Percentiles rank a stretch among this genome's conserved stretches.
These are phyloP conservation scores for Cercocebus atys DNA, from an alignment of 2,113 vertebrate genomes.

Conservation along the genomic window DNA sequence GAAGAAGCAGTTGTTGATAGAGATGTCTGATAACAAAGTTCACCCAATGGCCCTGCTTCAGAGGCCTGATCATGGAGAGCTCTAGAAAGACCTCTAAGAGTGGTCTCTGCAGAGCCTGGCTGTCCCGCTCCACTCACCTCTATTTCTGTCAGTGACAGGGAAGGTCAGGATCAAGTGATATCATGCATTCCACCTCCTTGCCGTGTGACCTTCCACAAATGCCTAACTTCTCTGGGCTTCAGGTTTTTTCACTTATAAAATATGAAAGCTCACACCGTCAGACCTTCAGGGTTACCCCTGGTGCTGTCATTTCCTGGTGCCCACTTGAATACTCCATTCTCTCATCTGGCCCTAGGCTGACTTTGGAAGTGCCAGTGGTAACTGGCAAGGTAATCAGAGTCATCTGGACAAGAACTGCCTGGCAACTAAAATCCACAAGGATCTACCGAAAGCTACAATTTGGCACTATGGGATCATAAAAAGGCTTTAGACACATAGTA, in stretches of 20 bases:
- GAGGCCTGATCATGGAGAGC: not conserved
- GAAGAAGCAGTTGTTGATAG: not conserved
- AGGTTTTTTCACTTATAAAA: constrained; percentile 1
- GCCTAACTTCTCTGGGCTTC: not conserved
- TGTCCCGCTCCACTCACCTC: not conserved
- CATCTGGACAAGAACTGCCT: not conserved
- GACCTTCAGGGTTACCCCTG: not conserved
- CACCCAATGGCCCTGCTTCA: not conserved
- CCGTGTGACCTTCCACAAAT: not conserved
- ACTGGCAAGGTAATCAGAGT: not conserved
- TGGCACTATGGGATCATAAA: not conserved
- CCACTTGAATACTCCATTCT: not conserved
- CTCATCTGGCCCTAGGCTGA: not conserved
- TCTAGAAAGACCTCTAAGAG: not conserved
- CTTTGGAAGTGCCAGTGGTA: not conserved
- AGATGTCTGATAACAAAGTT: not conserved
- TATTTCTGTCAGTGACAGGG: not conserved
- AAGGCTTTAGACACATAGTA: not conserved
- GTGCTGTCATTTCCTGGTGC: not conserved
- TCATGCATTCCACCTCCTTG: not conserved
- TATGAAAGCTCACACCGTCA: not conserved
- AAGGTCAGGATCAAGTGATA: not conserved
- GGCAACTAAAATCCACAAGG: not conserved
- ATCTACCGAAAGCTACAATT: not conserved
- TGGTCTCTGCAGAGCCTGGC: not conserved